Percentiles rank a stretch among this genome's conserved stretches.
Conservation (phyloP, 2,888 invertebrate genomes). For the Muscina levida region DNA sequence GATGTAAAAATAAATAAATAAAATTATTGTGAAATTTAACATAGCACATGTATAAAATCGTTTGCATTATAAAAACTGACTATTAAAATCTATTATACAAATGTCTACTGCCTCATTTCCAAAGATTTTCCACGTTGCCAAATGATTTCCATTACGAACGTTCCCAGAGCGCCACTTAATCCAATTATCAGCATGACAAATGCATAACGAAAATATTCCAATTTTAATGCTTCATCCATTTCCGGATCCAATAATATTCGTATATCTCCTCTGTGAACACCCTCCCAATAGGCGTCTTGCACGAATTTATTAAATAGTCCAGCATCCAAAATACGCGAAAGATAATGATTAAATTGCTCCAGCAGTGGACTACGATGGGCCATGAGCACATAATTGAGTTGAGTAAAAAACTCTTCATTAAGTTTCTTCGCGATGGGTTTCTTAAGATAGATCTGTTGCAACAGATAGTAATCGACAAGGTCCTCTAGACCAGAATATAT, state of each 20-base stretch:
- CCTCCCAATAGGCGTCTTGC: slow-evolving; percentile 74
- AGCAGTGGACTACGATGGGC: slow-evolving; percentile 85
- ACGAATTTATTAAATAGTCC: slow-evolving; percentile 8
- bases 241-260: slow-evolving; percentile 80
- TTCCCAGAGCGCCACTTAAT: neutral
- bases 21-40: no score
- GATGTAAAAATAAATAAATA: no score
- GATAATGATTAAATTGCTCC: slow-evolving; percentile 88
- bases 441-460: slow-evolving; percentile 81
- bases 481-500: neutral
- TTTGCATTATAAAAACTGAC: no score
- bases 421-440: neutral
- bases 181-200: neutral
- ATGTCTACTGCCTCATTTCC: no score
- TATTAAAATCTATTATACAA: no score
- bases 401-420: slow-evolving; percentile 73
- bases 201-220: neutral
- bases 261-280: neutral
- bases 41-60: no score
- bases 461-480: neutral
- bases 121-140: no score
- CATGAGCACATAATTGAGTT: neutral
- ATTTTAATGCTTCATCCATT: neutral
- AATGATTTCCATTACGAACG: neutral
- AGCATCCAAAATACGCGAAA: neutral